phyloP scores from a whole-genome alignment of 2,888 invertebrate genomes.

The Nasonovia ribisnigri region DNA sequence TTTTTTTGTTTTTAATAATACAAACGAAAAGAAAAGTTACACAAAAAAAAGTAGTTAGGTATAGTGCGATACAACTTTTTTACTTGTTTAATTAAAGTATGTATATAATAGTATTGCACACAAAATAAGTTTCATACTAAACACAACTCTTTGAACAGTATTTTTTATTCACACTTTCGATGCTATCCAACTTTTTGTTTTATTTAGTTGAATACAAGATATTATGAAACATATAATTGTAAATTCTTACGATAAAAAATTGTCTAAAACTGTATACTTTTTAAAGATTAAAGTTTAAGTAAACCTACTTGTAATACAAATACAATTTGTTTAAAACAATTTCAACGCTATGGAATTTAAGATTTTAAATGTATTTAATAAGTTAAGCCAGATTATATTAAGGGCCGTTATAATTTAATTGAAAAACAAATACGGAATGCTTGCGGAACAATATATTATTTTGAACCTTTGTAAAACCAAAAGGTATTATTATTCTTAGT shows the following conservation, averaged over 20 bases:
- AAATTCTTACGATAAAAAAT: background rate
- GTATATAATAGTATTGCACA: constrained; percentile 17
- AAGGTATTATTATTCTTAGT: background rate
- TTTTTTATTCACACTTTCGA: background rate
- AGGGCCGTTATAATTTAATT: background rate
- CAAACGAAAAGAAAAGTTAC: background rate
- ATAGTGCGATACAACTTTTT: background rate
- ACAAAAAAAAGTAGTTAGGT: background rate
- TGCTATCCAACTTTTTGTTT: background rate
- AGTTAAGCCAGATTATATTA: constrained; percentile 18
- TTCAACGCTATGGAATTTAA: background rate
- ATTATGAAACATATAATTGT: background rate
- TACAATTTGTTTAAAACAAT: background rate
- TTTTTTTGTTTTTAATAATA: background rate
- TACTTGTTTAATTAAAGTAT: constrained; percentile 35
- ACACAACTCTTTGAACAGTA: constrained; percentile 19
- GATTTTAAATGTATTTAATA: background rate
- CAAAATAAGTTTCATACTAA: constrained; percentile 38
- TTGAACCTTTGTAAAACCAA: background rate
- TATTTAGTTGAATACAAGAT: background rate
- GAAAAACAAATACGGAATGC: background rate
- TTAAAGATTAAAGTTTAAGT: background rate
- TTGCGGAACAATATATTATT: background rate
- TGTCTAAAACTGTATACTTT: background rate
- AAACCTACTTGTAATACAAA: background rate